Evolutionary conservation across 2,113 vertebrate species (phyloP), one percentile per base, ranked within the genome.

Genomic region (Thunnus thynnus): DNA sequence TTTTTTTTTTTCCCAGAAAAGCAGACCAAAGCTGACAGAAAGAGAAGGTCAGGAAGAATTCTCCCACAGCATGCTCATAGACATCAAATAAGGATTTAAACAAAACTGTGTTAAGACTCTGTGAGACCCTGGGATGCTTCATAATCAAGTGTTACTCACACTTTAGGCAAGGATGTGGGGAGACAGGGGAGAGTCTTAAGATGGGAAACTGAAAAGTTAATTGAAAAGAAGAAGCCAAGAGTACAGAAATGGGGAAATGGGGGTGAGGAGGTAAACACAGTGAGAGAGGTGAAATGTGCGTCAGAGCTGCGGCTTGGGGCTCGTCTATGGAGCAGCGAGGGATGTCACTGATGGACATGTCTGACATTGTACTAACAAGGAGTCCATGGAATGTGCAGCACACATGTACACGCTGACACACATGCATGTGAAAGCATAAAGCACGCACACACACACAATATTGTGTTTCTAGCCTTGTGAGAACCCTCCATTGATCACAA

Each of bases 331-430:
- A 75, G 61, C 70, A 47, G 62, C 32, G 6, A 81, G 76, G 63
- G 84, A 62, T 75, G 80, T 54, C 73, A 83, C 54, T 88, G 89
- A 92, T 79, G 80, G 87, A 90, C 84, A 66, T 30, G 27, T 87
- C 76, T 82, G 68, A 83, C 77, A 90, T 88, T 79, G 83, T 67
- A 85, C 78, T 92, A 94, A 92, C 89, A 88, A 89, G 89, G 83
- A 84, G 47, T 48, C 83, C 76, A 62, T 70, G 75, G 70, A 88
- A 48, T 13, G 63, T 20, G 17, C 25, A 52, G 51, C 64, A 62
- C 52, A 71, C 46, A 55, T 9, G n/a, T 57, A 66, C 44, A 85
- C 30, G 57, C 46, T 5, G 12, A 77, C 48, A 55, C 51, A 51
- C 11, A 36, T 2, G 61, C 18, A 64, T n/a, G 52, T 11, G 22